Base-by-base conservation (phyloP, 2,797 vertebrate genomes). In the Anguilla pacifica region DNA sequence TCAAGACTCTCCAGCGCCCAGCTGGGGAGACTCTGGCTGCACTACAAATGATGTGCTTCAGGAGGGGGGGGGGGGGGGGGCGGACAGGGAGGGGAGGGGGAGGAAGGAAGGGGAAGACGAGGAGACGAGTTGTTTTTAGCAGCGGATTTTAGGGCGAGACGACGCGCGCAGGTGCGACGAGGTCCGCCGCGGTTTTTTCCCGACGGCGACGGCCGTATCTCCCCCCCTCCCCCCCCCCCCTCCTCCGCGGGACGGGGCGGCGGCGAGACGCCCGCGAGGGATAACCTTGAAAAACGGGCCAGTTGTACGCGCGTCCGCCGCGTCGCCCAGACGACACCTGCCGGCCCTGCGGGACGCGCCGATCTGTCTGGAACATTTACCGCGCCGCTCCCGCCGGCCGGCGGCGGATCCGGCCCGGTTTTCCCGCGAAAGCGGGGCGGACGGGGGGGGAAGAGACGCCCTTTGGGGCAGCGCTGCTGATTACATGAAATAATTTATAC, bases 1-100 rank as follows among this genome's bases (percentile, higher is more conserved):
- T 96, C 94, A 95, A 95, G 95, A 94, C 96, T 96, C 95, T 95
- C 92, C 94, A 93, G 92, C 94, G 93, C 93, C 93, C 91, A 89
- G 92, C 94, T 95, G 94, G 93, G 92, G 91, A 95, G 95, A 94
- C 95, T 90, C 94, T 94, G 92, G 93, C 92, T 92, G 92, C 94
- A 94, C 91, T 92, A 93, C 94, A 96, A 97, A 95, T 96, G 95
- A 92, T 89, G 92, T 91, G 90, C 90, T 91, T 90, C 88, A 87
- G 89, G 92, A 88, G 86, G 89, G 86, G 89, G 88, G 84, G 67
- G 70, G 15, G 5, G 17, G 86, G 87, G 87, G 84, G 86, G 35
- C 1, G 35, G 35, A 1, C 35, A 35, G 35, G 35, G 35, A 1
- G 19, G 57, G 57, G 57, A 0, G 57, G 57, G 7, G 57, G 10